Evolutionary conservation across 2,888 invertebrate genomes (phyloP).

Genomic region (Carcina quercana): DNA sequence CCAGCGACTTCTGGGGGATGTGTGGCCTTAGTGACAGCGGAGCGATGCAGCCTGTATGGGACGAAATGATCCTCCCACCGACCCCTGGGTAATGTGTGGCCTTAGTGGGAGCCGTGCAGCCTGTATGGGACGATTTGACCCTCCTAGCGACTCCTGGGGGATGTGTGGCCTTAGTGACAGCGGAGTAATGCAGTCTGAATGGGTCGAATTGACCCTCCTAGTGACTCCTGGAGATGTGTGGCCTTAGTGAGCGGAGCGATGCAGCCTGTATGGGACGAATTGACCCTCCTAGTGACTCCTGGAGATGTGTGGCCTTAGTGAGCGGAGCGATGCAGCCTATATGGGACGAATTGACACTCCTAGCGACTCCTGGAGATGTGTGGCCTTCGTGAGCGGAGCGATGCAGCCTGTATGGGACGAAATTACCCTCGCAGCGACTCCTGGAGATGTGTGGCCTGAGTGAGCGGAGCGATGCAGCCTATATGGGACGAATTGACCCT

Average conservation of each 20-base stretch:
- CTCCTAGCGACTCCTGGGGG: constrained; percentile 23
- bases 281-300: constrained; percentile 20
- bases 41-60: neutral
- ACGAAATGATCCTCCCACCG: constrained; percentile 14
- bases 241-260: constrained; percentile 4
- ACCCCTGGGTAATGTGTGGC: constrained; percentile 21
- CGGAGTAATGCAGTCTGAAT: constrained; percentile 1
- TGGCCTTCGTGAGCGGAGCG: constrained; percentile 4
- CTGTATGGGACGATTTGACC: neutral
- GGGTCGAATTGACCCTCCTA: constrained; percentile 9
- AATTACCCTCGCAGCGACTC: no score
- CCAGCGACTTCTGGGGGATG: constrained; percentile 24
- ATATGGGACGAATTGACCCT: no score
- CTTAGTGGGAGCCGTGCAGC: constrained; percentile 3
- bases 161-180: constrained; percentile 11
- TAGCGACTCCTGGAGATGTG: no score
- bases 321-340: constrained; percentile 1
- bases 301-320: constrained; percentile 15
- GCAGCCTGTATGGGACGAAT: neutral
- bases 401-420: neutral
- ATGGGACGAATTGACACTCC: neutral
- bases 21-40: constrained; percentile 8
- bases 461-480: no score
- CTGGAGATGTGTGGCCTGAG: no score
- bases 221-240: constrained; percentile 22